Percentiles rank a stretch among this genome's conserved stretches.
phyloP scores from a whole-genome alignment of 2,888 invertebrate genomes.

The Aphrophora alni region DNA sequence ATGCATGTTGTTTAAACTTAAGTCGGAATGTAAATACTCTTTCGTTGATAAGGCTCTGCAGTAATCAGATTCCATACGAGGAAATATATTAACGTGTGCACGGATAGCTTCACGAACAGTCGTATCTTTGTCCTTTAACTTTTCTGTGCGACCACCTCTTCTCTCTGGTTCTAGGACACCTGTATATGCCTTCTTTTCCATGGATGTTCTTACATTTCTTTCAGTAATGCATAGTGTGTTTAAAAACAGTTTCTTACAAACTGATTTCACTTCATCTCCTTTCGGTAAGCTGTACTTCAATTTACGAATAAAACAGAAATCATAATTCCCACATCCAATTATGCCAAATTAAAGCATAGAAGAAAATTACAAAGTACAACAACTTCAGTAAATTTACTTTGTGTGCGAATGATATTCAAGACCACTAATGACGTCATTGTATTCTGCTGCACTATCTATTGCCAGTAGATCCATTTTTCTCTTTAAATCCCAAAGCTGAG shows the following conservation, averaged over 20 bases:
- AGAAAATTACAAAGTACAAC: no score
- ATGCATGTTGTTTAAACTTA: no score
- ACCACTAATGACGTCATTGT: no score
- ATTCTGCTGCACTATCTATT: no score
- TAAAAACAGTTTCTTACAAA: constrained; percentile 7
- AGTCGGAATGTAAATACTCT: neutral
- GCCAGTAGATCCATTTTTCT: no score
- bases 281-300: neutral
- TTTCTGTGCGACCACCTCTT: constrained; percentile 12
- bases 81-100: constrained; percentile 11
- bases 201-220: neutral
- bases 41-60: constrained; percentile 20
- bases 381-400: no score
- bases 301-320: no score
- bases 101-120: no score
- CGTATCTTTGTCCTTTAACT: neutral
- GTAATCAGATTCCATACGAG: constrained; percentile 14
- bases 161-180: neutral
- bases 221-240: neutral
- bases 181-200: neutral
- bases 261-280: neutral
- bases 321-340: no score
- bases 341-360: no score
- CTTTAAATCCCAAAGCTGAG: no score
- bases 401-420: no score